Base-by-base conservation (phyloP, 2,888 invertebrate species). In the Alloplasta piceator region DNA sequence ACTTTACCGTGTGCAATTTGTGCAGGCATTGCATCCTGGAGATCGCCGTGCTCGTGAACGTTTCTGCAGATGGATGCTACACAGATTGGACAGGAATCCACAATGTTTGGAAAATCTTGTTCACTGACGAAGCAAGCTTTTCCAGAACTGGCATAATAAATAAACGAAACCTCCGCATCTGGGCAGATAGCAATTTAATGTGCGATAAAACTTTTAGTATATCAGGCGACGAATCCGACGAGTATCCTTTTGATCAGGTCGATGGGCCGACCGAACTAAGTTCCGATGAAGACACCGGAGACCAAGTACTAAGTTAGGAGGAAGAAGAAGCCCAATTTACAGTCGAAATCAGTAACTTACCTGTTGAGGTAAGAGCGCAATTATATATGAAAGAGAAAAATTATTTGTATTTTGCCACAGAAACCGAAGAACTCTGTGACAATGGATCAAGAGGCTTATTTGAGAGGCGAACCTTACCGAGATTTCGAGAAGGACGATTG, bases 381-480 rank as follows among this genome's bases (percentile, higher is more conserved):
- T 7, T 71, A 12, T 60, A 61, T 38, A 71, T 71, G 71, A 71
- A 39, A 14, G 60, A 70, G n/a, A 63, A 76, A 6, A 68, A 70
- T 46, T 76, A 76, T 43, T 41, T 71, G 0, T 77, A 77, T 41
- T 78, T 78, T n/a, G 10, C 72, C 50, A 61, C 72, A 0, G 78
- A 78, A 9, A 61, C n/a, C 10, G 78, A 66, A 38, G 58, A 26
- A 26, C 26, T 3, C 26, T 26, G 26, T 3, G 26, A 26, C 26
- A 26, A 26, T 26, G 26, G 26, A 26, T 26, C 26, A 26, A 26
- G 3, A 26, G 26, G 26, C 3, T 26, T 26, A 3, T 26, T 26
- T 3, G 26, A 26, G 26, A 26, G 26, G 26, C 26, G 26, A 26
- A 3, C 26, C 1, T 3, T 26, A 26, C 26, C 26, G 3, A 26